phyloP scores from a whole-genome alignment of 2,797 vertebrate genomes.

The Neomorphus geoffroyi region DNA sequence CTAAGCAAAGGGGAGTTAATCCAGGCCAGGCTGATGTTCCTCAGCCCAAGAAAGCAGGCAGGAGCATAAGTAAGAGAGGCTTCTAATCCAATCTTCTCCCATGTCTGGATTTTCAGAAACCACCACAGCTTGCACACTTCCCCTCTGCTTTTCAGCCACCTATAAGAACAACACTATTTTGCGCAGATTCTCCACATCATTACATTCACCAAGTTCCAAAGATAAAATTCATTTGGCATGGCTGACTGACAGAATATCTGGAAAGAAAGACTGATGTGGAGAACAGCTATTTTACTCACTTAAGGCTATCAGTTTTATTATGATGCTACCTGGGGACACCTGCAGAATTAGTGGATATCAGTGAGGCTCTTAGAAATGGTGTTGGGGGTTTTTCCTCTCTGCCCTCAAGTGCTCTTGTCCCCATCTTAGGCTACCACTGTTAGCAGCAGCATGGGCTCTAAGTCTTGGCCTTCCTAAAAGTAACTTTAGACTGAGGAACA shows the following conservation, averaged over 20 bases:
- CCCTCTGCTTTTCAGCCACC: neutral
- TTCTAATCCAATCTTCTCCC: neutral
- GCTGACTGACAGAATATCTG: neutral
- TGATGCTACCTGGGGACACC: neutral
- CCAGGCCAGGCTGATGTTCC: neutral
- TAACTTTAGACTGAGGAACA: neutral
- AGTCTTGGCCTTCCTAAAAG: neutral
- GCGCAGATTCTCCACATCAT: neutral
- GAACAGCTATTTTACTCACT: neutral
- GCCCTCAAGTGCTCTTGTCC: neutral
- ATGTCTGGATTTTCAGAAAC: neutral
- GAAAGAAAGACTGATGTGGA: neutral
- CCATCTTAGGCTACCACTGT: neutral
- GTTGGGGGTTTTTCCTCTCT: rapidly evolving
- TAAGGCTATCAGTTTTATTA: neutral
- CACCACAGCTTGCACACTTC: neutral
- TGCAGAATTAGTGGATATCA: neutral
- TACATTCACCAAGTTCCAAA: neutral
- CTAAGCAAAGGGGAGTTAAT: neutral
- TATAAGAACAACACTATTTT: neutral
- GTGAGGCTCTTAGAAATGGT: neutral
- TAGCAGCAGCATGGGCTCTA: neutral
- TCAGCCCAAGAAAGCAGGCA: neutral
- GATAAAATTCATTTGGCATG: neutral
- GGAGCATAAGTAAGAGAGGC: neutral